Evolutionary conservation across 2,797 vertebrate genomes (phyloP), one percentile per base, ranked within the genome.

Genomic region (Lerista edwardsae): DNA sequence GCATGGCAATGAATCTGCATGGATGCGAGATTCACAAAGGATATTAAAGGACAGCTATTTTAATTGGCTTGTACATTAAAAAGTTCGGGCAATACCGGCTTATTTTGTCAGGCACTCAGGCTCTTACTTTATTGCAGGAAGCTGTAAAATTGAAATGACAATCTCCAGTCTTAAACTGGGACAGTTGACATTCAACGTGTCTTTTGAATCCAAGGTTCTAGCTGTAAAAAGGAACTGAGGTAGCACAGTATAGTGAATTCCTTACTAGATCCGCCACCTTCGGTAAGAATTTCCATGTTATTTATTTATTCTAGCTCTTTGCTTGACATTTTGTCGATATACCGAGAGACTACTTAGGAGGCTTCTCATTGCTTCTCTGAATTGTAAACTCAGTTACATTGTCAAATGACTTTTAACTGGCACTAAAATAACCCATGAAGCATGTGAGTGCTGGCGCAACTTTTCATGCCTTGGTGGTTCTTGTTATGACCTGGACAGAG

Each of bases 381-480:
- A 77, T 82, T 91, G 81, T 91, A 94, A 94, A 94, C 73, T 87
- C 81, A 88, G 83, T 94, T 94, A 87, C 85, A 25, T 94, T 92
- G 84, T 93, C 88, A 91, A 92, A 93, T 86, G 51, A 92, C 94
- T 95, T 94, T 78, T 91, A 93, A 89, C 74, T 90, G 85, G 71
- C 77, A 92, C 86, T 89, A 92, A 64, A 95, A 89, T 93, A 86
- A 87, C 85, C 90, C 91, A 87, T 94, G 91, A 95, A 94, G 79
- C 83, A 87, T 76, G 77, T 82, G 77, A 93, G 91, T 88, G 93
- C 67, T 68, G 93, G 27, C 83, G 65, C 77, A 92, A 93, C 87
- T 84, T 92, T 93, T 92, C 85, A 91, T 91, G 90, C 89, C 93
- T 91, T 94, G 94, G 87, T 91, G 87, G 72, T 84, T 92, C 15